Base-by-base conservation (phyloP, 1,140 invertebrate species). In the Drosophila seguyi region DNA sequence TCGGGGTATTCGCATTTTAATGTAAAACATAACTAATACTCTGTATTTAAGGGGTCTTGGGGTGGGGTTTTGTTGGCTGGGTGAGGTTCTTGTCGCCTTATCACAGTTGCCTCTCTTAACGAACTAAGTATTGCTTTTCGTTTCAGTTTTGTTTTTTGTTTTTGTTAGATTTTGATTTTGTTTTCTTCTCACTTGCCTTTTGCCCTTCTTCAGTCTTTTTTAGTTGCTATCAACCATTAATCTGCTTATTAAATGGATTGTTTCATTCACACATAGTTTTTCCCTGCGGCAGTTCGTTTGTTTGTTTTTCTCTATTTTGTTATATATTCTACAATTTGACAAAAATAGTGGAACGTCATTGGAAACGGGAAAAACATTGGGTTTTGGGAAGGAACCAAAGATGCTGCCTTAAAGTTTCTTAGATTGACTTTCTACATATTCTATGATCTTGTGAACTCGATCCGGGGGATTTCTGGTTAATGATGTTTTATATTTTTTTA, bases 201-300 rank as follows among this genome's bases (percentile, higher is more conserved):
- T 69, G 62, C 66, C 47, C 61, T 86, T 62, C 62, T 61, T 90
- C 84, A 88, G 85, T 88, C 84, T 88, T 53, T 55, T 68, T 56
- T 56, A 48, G 67, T 73, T 44, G 62, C 74, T 77, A 77, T 77
- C 74, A 61, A 66, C 52, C 41, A 71, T 39, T 61, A 53, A 36
- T 36, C 36, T 56, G 53, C 60, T 63, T 71, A 44, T 61, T 73
- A 50, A 38, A 41, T 72, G 59, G 20, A 67, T 41, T 72, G 14
- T 50, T 67, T 59, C 47, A 50, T 59, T 59, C 27, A 72, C 55
- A 72, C 44, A 72, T 73, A 50, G 68, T 44, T 61, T 65, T 41
- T 61, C 38, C 48, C 31, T 44, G 50, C 3, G 66, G 39, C 65
- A 75, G 61, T 68, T 59, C 16, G 56, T 27, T 59, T 47, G 36